Evolutionary conservation across 2,797 vertebrate genomes (phyloP).

Genomic region (Coluber constrictor): DNA sequence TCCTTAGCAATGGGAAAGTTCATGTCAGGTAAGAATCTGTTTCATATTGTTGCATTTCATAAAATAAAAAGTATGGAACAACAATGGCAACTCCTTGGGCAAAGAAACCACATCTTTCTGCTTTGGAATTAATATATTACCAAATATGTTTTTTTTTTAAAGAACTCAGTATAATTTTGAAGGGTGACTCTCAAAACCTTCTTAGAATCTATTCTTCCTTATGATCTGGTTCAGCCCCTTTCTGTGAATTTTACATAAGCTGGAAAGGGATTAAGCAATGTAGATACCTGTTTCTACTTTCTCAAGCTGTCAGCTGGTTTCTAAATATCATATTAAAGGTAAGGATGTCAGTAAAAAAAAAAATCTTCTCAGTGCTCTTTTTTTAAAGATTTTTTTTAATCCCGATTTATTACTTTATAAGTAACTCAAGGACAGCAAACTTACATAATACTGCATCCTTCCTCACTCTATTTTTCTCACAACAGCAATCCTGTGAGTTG

Average conservation of each 20-base stretch:
- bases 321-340: not conserved
- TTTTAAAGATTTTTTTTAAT: not conserved
- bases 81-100: not conserved
- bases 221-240: not conserved
- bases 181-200: not conserved
- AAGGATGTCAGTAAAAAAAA: not conserved
- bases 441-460: not conserved
- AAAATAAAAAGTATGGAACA: not conserved
- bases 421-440: not conserved
- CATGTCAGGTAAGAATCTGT: not conserved
- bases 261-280: conserved; percentile 16
- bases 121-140: not conserved
- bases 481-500: not conserved
- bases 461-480: not conserved
- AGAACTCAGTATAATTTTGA: not conserved
- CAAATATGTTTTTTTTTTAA: not conserved
- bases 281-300: not conserved
- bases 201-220: not conserved
- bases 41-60: not conserved
- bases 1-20: not conserved
- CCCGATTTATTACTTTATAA: not conserved
- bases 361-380: not conserved
- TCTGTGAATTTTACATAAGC: conserved; percentile 15
- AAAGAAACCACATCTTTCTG: not conserved
- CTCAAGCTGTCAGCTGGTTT: not conserved